Percentiles rank a stretch among this genome's conserved stretches.
Conservation (phyloP, 2,888 invertebrate species). For the Mycalesis mineus region DNA sequence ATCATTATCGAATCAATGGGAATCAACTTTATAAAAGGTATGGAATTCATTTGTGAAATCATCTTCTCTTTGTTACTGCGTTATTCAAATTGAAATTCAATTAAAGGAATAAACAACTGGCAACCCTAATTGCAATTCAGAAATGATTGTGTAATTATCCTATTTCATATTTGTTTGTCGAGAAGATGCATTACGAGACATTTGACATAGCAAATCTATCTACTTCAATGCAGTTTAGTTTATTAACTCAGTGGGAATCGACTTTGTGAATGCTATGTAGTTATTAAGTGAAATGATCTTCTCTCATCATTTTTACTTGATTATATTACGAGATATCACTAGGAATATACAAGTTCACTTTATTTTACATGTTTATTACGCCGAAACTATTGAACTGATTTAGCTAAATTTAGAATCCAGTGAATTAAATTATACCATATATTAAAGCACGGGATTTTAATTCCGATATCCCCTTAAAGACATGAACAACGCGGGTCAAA, state of each 20-base stretch:
- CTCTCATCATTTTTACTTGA: slow-evolving; percentile 29
- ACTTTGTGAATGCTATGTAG: slow-evolving; percentile 34
- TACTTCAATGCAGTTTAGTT: slow-evolving; percentile 29
- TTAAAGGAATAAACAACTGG: too few relatives aligned
- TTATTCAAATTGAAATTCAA: too few relatives aligned
- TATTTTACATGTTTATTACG: too few relatives aligned
- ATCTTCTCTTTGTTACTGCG: too few relatives aligned
- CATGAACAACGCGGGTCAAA: too few relatives aligned
- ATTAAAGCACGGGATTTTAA: too few relatives aligned
- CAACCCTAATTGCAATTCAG: slow-evolving; percentile 26
- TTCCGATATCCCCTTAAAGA: too few relatives aligned
- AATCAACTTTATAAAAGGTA: slow-evolving; percentile 36
- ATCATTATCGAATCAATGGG: too few relatives aligned
- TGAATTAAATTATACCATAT: too few relatives aligned
- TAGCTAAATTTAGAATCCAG: too few relatives aligned
- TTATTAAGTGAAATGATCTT: slow-evolving; percentile 37
- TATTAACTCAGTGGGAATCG: slow-evolving; percentile 31
- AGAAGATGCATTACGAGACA: slow-evolving; percentile 1
- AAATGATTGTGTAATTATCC: slow-evolving; percentile 36
- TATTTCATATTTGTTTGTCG: slow-evolving; percentile 30
- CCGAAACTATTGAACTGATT: too few relatives aligned
- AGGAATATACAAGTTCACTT: too few relatives aligned
- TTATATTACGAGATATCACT: slow-evolving; percentile 2
- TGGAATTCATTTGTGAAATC: slow-evolving; percentile 36
- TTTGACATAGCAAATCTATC: slow-evolving; percentile 11